phyloP scores from a whole-genome alignment of 2,888 invertebrate species.

The Homarus gammarus region DNA sequence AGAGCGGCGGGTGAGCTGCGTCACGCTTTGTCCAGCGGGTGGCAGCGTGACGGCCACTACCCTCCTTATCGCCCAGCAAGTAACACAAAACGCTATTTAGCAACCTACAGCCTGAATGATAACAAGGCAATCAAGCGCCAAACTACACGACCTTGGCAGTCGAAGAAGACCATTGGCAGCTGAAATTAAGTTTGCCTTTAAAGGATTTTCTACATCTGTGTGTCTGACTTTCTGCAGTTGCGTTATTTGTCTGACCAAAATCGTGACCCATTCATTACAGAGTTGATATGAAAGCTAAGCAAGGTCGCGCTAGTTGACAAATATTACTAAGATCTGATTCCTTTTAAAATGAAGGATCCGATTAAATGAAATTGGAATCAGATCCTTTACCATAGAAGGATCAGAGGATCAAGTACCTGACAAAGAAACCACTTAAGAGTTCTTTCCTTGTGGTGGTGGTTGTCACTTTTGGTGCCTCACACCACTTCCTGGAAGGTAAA shows the following conservation, averaged over 20 bases:
- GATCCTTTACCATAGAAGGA: not conserved
- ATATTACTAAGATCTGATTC: too few species aligned
- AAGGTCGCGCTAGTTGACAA: not conserved
- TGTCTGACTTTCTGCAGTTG: not conserved
- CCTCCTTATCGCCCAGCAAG: slow-evolving; percentile 8
- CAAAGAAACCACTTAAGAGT: too few species aligned
- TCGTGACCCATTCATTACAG: not conserved
- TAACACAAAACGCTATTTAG: slow-evolving; percentile 45
- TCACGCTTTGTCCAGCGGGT: not conserved
- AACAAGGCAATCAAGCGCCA: slow-evolving; percentile 38
- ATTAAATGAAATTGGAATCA: not conserved
- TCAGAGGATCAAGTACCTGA: too few species aligned
- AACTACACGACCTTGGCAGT: slow-evolving; percentile 5
- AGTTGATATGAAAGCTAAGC: not conserved
- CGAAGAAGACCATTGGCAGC: slow-evolving; percentile 14
- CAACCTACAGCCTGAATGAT: slow-evolving; percentile 37
- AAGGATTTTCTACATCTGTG: not conserved
- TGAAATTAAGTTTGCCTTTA: slow-evolving; percentile 46
- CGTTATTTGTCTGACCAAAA: not conserved
- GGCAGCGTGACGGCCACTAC: not conserved
- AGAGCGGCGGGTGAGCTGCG: not conserved
- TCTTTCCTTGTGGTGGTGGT: too few species aligned
- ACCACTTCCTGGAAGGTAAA: too few species aligned
- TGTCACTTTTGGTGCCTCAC: too few species aligned
- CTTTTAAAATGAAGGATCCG: not conserved